Base-by-base conservation (phyloP, 2,113 vertebrate species). In the Salminus brasiliensis region DNA sequence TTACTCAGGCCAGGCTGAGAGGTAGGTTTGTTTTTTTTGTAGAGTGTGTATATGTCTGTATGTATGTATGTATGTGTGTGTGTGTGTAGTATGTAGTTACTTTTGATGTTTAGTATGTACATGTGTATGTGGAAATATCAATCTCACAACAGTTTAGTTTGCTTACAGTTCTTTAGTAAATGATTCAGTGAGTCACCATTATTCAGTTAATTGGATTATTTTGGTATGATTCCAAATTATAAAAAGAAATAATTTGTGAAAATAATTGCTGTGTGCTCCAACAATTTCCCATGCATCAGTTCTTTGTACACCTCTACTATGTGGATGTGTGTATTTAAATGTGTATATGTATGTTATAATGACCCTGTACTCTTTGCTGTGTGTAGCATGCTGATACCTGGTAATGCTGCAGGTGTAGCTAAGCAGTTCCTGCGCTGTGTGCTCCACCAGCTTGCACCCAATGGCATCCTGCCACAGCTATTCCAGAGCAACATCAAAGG, bases 401-500 rank as follows among this genome's bases (percentile, higher is more conserved):
- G 98, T 85, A 99, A 99, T 65, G 97, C 97, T 27, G 97, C 97
- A 3, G 98, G 98, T 67, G 98, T 99, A 86, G 98, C 98, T 75
- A 99, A 99, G 89, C 98, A 99, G 89, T 99, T 99, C 86, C 94
- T 99, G 25, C 97, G 98, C 55, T 99, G 98, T 57, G 91, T 98
- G 85, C 96, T 99, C 88, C 98, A 99, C 84, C 98, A 99, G 84
- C 88, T 99, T 87, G 97, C 97, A 43, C 98, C 98, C 55, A 99
- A 99, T 0, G 97, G 98, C 85, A 98, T 99, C 88, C 91, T 99
- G 60, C 96, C 97, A 0, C 98, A 99, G 88, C 95, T 99, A 53
- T 99, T 99, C 88, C 97, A 98, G 92, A 99, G 97, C 85, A 96
- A 95, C 86, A 98, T 99, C 88, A 99, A 98, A 97, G 98, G 98